phyloP scores from a whole-genome alignment of 1,140 invertebrate species.

The Pomacea maculata region DNA sequence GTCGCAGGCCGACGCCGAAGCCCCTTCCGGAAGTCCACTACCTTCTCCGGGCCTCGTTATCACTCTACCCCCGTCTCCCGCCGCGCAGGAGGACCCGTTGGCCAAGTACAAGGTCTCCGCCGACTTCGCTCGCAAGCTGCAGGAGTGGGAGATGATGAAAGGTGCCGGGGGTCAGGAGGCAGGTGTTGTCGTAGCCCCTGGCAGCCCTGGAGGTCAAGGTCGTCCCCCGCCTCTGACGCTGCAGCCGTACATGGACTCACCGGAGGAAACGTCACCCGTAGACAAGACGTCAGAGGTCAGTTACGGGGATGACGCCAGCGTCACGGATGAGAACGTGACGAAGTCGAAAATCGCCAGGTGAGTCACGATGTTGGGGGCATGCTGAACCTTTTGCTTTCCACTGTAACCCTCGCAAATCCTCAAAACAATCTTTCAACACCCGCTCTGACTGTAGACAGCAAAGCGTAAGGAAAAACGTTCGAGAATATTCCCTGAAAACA shows the following conservation, averaged over 20 bases:
- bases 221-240: conserved; percentile 51
- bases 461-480: too few species aligned
- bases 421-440: too few species aligned
- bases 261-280: conserved; percentile 42
- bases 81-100: not conserved
- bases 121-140: conserved; percentile 87
- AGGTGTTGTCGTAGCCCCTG: conserved; percentile 10
- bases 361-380: not conserved
- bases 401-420: not conserved
- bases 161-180: conserved; percentile 22
- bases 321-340: conserved; percentile 51
- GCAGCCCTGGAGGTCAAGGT: conserved; percentile 28
- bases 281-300: conserved; percentile 40
- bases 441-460: too few species aligned
- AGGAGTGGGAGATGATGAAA: conserved; percentile 86
- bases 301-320: conserved; percentile 47
- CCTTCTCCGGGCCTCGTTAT: not conserved
- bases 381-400: not conserved
- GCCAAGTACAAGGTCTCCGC: conserved; percentile 64
- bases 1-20: conserved; percentile 48
- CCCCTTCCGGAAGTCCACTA: conserved; percentile 14
- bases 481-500: too few species aligned
- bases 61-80: not conserved
- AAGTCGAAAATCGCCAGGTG: conserved; percentile 55
- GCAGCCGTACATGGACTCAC: conserved; percentile 50